Conservation (phyloP, 2,113 vertebrate species). For the Colius striatus region DNA sequence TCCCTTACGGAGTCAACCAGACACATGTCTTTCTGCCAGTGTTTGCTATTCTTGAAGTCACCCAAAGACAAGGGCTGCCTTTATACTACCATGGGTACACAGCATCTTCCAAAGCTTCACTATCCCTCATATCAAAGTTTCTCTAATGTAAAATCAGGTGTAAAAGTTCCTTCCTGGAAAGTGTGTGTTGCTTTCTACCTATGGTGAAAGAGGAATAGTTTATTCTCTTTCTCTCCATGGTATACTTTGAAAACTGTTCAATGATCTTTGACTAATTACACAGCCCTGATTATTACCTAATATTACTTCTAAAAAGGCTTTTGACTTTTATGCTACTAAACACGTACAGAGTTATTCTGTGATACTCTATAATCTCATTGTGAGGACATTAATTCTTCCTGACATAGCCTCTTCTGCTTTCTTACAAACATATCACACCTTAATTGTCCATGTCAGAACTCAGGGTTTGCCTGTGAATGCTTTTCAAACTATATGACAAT, state of each 20-base stretch:
- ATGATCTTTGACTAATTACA: background rate
- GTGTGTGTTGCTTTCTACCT: background rate
- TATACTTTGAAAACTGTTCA: background rate
- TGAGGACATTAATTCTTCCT: background rate
- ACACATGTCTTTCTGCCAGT: background rate
- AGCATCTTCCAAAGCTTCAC: background rate
- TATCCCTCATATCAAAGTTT: background rate
- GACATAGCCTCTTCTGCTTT: background rate
- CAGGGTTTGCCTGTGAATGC: background rate
- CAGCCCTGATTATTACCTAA: background rate
- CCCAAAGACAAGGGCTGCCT: background rate
- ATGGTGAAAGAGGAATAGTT: background rate
- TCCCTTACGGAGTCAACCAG: background rate
- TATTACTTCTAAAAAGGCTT: background rate
- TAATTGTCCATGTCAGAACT: background rate
- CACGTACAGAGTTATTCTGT: background rate
- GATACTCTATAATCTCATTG: background rate
- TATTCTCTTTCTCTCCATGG: background rate
- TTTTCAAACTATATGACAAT: background rate
- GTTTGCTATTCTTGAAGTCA: background rate
- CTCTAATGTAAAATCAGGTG: accelerated
- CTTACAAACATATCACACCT: background rate
- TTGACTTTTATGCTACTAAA: background rate
- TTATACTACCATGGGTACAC: background rate
- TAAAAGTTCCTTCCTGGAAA: background rate